Conservation (phyloP, 2,888 invertebrate genomes). For the Malachius bipustulatus region DNA sequence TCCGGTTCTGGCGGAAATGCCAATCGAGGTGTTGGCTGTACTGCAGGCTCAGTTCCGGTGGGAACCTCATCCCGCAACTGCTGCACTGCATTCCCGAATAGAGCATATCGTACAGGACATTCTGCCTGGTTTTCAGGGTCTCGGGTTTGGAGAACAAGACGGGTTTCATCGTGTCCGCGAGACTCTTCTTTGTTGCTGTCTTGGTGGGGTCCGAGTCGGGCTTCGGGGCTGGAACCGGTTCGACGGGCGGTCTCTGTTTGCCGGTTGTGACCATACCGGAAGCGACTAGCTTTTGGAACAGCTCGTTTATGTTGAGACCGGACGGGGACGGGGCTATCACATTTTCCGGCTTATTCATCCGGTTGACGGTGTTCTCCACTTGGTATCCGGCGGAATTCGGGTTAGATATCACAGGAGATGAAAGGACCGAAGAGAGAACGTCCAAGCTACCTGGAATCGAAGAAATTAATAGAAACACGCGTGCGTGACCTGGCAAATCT, state of each 20-base stretch:
- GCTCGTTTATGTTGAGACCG: constrained; percentile 61
- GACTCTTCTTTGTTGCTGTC: constrained; percentile 18
- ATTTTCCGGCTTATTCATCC: constrained; percentile 7
- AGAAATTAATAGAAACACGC: too few relatives aligned
- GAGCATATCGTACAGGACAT: constrained; percentile 53
- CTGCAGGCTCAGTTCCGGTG: constrained; percentile 75
- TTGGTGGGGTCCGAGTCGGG: constrained; percentile 9
- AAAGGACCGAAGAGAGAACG: constrained; percentile 53
- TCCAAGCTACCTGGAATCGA: constrained; percentile 52
- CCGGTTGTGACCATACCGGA: constrained; percentile 59
- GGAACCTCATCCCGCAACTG: constrained; percentile 90
- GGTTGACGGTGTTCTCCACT: constrained; percentile 32
- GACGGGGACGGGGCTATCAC: constrained; percentile 13
- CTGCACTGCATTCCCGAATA: constrained; percentile 93
- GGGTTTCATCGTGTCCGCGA: constrained; percentile 40
- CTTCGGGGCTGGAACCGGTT: constrained; percentile 7
- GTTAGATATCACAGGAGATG: constrained; percentile 47
- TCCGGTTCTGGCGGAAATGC: constrained; percentile 92
- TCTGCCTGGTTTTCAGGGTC: constrained; percentile 62
- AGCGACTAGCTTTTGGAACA: constrained; percentile 75
- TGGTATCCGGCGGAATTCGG: constrained; percentile 41
- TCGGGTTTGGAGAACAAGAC: constrained; percentile 59
- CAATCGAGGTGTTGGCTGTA: constrained; percentile 96
- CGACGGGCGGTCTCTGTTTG: not conserved
- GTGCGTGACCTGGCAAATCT: too few relatives aligned